Percentiles rank a stretch among this genome's conserved stretches.
These are phyloP conservation scores for Drosophila kokeensis DNA, from an alignment of 2,888 invertebrate genomes.

Conservation along the genomic window DNA sequence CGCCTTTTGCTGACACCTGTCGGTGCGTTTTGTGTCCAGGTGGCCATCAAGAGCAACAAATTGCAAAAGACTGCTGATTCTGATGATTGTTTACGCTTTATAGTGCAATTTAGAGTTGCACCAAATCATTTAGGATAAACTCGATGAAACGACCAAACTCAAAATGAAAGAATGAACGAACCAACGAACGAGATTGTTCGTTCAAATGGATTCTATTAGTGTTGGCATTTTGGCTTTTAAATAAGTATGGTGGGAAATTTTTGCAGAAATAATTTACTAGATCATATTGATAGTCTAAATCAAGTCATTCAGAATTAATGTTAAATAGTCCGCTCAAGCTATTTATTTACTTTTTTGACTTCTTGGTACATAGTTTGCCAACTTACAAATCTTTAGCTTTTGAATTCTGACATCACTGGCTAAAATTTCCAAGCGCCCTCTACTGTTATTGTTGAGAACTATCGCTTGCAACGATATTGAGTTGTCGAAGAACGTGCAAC, in stretches of 20 bases:
- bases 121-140: slow-evolving; percentile 10
- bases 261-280: neutral
- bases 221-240: neutral
- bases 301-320: neutral
- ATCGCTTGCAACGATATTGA: neutral
- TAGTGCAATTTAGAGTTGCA: slow-evolving; percentile 32
- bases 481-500: neutral
- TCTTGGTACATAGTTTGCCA: neutral
- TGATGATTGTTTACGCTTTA: slow-evolving; percentile 52
- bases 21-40: slow-evolving; percentile 84
- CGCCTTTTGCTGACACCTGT: slow-evolving; percentile 78
- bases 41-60: slow-evolving; percentile 78
- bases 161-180: neutral
- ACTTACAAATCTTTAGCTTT: neutral
- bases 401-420: neutral
- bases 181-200: neutral
- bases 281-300: neutral
- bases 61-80: slow-evolving; percentile 20
- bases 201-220: slow-evolving; percentile 4
- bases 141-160: slow-evolving; percentile 13
- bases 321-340: neutral
- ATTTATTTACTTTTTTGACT: neutral
- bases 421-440: neutral
- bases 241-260: rapidly evolving
- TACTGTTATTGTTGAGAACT: neutral